phyloP scores from a whole-genome alignment of 1,140 invertebrate species.

The Helicoverpa zea region DNA sequence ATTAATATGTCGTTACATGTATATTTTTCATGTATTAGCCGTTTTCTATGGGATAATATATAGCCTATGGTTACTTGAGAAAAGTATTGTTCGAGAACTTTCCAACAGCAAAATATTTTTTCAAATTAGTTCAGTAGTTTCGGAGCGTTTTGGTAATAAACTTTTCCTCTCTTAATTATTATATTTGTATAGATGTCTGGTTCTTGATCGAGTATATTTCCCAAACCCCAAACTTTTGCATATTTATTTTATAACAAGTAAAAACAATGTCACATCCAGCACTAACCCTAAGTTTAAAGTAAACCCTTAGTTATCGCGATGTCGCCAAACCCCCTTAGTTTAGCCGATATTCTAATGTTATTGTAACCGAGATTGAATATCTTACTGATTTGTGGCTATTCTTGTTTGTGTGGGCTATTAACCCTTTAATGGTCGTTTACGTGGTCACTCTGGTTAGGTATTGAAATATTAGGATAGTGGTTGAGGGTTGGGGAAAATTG shows the following conservation, averaged over 20 bases:
- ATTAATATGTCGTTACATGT: no score
- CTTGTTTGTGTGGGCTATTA: constrained; percentile 60
- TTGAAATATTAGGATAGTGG: constrained; percentile 31
- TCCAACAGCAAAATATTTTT: no score
- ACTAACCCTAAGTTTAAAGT: neutral
- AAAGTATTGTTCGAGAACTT: no score
- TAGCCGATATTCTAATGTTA: constrained; percentile 79
- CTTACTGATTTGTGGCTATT: constrained; percentile 74
- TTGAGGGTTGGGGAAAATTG: constrained; percentile 14
- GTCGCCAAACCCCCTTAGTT: constrained; percentile 70
- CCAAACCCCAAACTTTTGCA: neutral
- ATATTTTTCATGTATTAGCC: no score
- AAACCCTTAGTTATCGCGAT: constrained; percentile 54
- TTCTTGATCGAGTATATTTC: neutral
- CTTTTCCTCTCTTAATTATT: no score
- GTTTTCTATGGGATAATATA: no score
- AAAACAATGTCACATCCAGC: constrained; percentile 36
- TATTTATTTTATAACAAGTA: neutral
- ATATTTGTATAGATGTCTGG: neutral
- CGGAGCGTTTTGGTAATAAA: no score
- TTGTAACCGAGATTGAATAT: constrained; percentile 78
- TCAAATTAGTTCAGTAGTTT: no score
- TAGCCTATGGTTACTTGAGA: no score
- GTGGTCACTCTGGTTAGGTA: constrained; percentile 45
- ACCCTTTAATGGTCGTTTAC: constrained; percentile 49